Conservation (phyloP, 2,888 invertebrate genomes). For the Frankliniella intonsa region DNA sequence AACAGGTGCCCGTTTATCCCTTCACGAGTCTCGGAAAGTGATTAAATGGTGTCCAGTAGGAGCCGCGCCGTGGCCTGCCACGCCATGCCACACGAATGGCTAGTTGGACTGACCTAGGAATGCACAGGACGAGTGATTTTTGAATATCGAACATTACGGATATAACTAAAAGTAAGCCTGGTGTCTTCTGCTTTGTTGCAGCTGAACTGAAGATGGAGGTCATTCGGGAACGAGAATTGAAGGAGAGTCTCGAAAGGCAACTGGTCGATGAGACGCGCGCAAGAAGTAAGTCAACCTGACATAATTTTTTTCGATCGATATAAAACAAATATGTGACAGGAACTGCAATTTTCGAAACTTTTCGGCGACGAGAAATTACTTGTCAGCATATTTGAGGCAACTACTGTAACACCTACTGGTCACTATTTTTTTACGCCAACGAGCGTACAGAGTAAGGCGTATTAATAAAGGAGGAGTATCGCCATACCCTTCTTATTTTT, state of each 20-base stretch:
- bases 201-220: constrained; percentile 96
- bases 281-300: constrained; percentile 67
- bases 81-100: background rate
- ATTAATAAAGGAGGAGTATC: too few relatives aligned
- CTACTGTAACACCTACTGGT: too few relatives aligned
- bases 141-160: background rate
- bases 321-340: too few relatives aligned
- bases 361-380: too few relatives aligned
- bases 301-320: too few relatives aligned
- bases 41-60: background rate
- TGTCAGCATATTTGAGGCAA: too few relatives aligned
- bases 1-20: constrained; percentile 1
- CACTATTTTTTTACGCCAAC: too few relatives aligned
- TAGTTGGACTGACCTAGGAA: background rate
- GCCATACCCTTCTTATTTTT: too few relatives aligned
- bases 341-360: background rate
- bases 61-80: background rate
- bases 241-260: constrained; percentile 91
- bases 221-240: constrained; percentile 84
- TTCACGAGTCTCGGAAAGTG: background rate
- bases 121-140: background rate
- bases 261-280: constrained; percentile 90
- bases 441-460: too few relatives aligned
- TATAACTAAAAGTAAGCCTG: background rate
- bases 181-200: constrained; percentile 52